Percentiles rank a stretch among this genome's conserved stretches.
phyloP scores from a whole-genome alignment of 1,140 invertebrate genomes.

The Pinna nobilis region DNA sequence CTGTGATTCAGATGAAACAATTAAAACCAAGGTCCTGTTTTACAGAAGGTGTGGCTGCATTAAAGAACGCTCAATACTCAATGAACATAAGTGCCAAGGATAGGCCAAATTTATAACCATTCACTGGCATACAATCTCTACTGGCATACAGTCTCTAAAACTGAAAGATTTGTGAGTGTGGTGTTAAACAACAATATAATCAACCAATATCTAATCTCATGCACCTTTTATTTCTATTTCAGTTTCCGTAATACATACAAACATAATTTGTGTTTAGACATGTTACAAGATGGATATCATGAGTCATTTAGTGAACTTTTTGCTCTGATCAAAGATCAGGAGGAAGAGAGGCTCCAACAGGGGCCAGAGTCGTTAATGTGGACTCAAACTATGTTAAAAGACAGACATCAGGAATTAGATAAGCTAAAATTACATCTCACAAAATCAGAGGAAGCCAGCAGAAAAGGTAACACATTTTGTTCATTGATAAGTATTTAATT shows the following conservation, averaged over 20 bases:
- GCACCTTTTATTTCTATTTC: constrained; percentile 34
- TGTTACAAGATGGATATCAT: constrained; percentile 72
- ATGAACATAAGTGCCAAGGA: not conserved
- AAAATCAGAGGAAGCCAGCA: constrained; percentile 63
- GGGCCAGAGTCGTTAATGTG: constrained; percentile 72
- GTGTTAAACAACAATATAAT: too few species aligned
- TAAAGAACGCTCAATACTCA: not conserved
- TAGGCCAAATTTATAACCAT: too few species aligned
- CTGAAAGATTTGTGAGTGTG: constrained; percentile 7
- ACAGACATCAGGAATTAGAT: constrained; percentile 71
- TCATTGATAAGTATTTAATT: constrained; percentile 29
- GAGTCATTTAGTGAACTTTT: constrained; percentile 71
- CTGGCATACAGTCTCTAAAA: not conserved
- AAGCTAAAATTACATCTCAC: constrained; percentile 68
- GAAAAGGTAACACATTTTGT: constrained; percentile 54
- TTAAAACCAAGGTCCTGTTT: too few species aligned
- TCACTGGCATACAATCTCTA: not conserved
- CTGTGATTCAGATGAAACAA: too few species aligned
- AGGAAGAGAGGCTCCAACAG: constrained; percentile 58
- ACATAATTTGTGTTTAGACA: constrained; percentile 73
- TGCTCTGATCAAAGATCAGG: constrained; percentile 69
- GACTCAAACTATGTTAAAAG: constrained; percentile 64
- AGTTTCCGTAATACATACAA: constrained; percentile 72
- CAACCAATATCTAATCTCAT: not conserved
- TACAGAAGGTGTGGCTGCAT: too few species aligned